Base-by-base conservation (phyloP, 2,888 invertebrate species). In the Arctia plantaginis region DNA sequence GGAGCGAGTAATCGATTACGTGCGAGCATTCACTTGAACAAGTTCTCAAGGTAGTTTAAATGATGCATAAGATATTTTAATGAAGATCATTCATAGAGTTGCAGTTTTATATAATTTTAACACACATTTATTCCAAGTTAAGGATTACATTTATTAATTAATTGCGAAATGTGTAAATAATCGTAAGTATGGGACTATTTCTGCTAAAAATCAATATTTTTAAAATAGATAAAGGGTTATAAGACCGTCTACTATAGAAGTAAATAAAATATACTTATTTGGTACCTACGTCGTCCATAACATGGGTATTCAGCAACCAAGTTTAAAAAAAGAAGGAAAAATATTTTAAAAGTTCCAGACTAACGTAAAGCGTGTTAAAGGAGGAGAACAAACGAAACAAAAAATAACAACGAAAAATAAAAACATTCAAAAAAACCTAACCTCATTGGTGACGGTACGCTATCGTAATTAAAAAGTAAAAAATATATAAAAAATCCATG, bases 401-500 rank as follows among this genome's bases (percentile, higher is more conserved):
- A 77, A 77, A 71, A 82, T 70, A 80, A 44, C 47, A 71, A 75
- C 71, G 68, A 79, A 73, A 80, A 69, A 47, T 77, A 82, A 84
- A 73, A 72, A 67, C 71, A 73, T 70, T 76, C 64, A 82, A 80
- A 83, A 82, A 80, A 80, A 79, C 82, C 82, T 85, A 82, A 85
- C 84, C 82, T 88, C 86, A 89, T 87, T 87, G 86, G 84, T 69
- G 87, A 87, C 85, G 85, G 84, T 84, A 87, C 84, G 86, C 85
- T 85, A 84, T 86, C 83, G 85, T 88, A 90, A 90, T 89, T 87
- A 88, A 88, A 88, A 87, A 72, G 82, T 80, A 44, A 88, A 87
- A 86, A 89, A 62, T 13, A 59, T 88, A 89, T 81, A 89, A 89
- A 88, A 90, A 87, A 85, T 89, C 85, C 87, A 92, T 91, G 93